phyloP scores from a whole-genome alignment of 2,797 vertebrate species.

The Acanthurus leucopareius region DNA sequence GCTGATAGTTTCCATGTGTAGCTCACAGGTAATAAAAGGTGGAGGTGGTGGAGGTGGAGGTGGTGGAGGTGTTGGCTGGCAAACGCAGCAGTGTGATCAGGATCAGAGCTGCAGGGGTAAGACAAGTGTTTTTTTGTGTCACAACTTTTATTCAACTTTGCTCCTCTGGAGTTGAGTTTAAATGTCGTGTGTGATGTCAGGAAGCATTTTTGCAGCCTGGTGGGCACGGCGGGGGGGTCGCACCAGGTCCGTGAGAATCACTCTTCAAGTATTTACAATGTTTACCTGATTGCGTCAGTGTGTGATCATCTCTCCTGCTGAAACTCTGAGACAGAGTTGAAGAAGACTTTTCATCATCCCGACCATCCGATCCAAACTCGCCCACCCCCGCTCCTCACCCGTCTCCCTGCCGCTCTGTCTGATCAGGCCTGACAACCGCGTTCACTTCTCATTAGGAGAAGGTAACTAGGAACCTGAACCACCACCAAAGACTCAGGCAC shows the following conservation, averaged over 20 bases:
- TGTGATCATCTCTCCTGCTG: neutral
- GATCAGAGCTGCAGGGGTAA: neutral
- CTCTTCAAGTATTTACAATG: neutral
- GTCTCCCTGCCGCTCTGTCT: conserved; percentile 50
- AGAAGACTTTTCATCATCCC: neutral
- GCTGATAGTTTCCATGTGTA: neutral
- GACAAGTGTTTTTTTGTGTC: neutral
- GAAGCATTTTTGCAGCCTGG: too few species aligned
- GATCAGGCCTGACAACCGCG: conserved; percentile 57
- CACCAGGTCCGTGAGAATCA: neutral
- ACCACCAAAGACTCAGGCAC: neutral
- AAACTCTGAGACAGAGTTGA: neutral
- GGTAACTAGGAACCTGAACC: conserved; percentile 23
- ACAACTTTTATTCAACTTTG: neutral
- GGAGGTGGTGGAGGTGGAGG: neutral
- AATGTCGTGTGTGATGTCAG: neutral
- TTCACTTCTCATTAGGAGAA: conserved; percentile 55
- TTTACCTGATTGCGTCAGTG: neutral
- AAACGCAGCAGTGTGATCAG: neutral
- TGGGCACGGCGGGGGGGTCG: neutral
- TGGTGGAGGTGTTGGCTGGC: neutral
- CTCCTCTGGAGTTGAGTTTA: neutral
- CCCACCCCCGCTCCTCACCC: neutral
- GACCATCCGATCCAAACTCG: neutral
- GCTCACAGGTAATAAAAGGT: neutral